Evolutionary conservation across 35 echinoderm and acorn worm genomes (phyloP).

Genomic region (Ophiothrix spiculata): DNA sequence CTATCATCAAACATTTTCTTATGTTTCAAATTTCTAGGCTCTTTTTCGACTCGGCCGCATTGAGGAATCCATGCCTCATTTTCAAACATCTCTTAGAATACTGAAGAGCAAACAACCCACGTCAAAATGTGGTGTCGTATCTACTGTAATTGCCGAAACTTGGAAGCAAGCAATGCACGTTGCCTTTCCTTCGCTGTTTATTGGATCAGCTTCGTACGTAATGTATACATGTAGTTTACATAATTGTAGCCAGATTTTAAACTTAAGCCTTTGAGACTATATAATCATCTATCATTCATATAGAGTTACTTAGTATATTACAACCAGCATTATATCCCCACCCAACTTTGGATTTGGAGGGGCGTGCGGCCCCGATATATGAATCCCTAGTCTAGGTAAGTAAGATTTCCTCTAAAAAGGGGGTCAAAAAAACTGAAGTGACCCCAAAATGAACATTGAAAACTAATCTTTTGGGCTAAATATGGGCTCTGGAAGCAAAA

Average conservation of each 20-base stretch:
- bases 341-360: not conserved
- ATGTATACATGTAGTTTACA: not conserved
- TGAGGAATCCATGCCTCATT: slow-evolving; percentile 87
- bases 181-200: slow-evolving; percentile 7
- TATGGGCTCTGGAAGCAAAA: too few species aligned
- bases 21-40: slow-evolving; percentile 43
- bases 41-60: slow-evolving; percentile 83
- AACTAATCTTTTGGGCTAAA: too few species aligned
- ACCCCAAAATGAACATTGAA: too few species aligned
- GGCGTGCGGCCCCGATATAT: too few species aligned
- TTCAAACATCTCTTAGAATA: slow-evolving; percentile 54
- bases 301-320: too few species aligned
- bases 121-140: slow-evolving; percentile 13
- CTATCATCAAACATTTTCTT: too few species aligned
- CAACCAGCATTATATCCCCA: not conserved
- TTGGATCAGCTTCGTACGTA: slow-evolving; percentile 37
- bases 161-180: slow-evolving; percentile 59
- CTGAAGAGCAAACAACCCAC: slow-evolving; percentile 71
- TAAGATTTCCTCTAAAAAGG: too few species aligned
- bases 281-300: not conserved
- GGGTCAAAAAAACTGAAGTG: too few species aligned
- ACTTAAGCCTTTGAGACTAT: not conserved
- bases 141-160: slow-evolving; percentile 48
- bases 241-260: not conserved
- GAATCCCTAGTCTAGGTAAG: too few species aligned